Conservation (phyloP, 1,140 invertebrate genomes). For the Orchestia grillus region DNA sequence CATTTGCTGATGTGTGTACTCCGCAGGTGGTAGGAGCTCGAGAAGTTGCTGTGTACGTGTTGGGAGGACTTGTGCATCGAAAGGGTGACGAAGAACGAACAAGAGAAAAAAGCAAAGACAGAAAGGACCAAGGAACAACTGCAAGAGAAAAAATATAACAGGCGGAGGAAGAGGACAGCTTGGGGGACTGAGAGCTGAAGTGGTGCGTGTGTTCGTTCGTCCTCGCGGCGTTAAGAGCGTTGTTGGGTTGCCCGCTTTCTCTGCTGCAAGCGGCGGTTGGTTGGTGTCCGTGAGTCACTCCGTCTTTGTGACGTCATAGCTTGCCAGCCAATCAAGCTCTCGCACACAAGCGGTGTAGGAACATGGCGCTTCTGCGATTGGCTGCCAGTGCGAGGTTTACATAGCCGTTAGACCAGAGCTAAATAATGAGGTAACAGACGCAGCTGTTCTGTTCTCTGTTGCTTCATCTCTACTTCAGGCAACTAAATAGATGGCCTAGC, state of each 20-base stretch:
- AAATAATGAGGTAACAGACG: constrained; percentile 48
- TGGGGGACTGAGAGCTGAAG: not conserved
- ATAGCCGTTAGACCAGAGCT: constrained; percentile 50
- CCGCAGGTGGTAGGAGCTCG: too few relatives aligned
- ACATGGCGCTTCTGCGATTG: not conserved
- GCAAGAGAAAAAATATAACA: not conserved
- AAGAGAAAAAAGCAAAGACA: not conserved
- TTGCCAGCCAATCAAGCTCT: not conserved
- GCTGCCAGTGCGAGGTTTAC: constrained; percentile 52
- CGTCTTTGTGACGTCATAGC: constrained; percentile 44
- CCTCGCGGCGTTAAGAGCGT: not conserved
- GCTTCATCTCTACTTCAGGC: constrained; percentile 15
- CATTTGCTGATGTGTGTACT: too few relatives aligned
- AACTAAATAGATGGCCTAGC: not conserved
- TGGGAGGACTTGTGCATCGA: not conserved
- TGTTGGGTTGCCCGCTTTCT: constrained; percentile 53
- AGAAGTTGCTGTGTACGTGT: not conserved
- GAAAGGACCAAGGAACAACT: not conserved
- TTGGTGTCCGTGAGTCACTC: constrained; percentile 53
- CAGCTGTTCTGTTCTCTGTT: constrained; percentile 48
- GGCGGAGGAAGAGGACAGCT: not conserved
- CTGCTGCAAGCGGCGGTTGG: constrained; percentile 53
- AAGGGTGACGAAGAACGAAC: not conserved
- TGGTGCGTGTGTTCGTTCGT: constrained; percentile 16
- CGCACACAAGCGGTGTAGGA: not conserved